Conservation (phyloP, 2,888 invertebrate species). For the Tribolium freemani region DNA sequence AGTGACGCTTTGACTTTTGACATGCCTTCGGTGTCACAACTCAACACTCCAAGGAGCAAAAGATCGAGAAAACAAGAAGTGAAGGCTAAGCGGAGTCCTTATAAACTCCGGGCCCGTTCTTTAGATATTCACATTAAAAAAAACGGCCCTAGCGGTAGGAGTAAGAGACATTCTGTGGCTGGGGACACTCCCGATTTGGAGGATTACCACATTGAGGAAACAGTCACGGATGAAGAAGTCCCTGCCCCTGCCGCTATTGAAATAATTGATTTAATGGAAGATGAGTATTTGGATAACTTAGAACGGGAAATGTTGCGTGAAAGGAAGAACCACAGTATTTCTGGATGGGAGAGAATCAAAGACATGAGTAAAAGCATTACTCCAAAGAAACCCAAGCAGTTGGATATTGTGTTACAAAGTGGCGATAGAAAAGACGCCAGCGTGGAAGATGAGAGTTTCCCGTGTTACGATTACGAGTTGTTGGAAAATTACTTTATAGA, state of each 20-base stretch:
- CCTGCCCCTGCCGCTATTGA: constrained; percentile 50
- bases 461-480: constrained; percentile 36
- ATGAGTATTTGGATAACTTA: constrained; percentile 56
- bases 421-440: not conserved
- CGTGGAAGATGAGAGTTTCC: not conserved
- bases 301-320: constrained; percentile 46
- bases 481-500: constrained; percentile 43
- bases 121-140: constrained; percentile 48
- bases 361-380: constrained; percentile 52
- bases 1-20: constrained; percentile 33
- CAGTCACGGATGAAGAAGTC: constrained; percentile 51
- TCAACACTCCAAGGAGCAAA: not conserved
- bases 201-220: constrained; percentile 52
- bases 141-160: constrained; percentile 15
- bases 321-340: constrained; percentile 25
- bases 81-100: constrained; percentile 16
- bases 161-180: constrained; percentile 48
- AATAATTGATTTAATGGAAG: constrained; percentile 57
- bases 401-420: constrained; percentile 42
- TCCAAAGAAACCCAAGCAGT: constrained; percentile 44
- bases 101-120: constrained; percentile 46
- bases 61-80: not conserved
- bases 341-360: constrained; percentile 54
- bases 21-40: constrained; percentile 49
- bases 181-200: constrained; percentile 40